Conservation (phyloP, 2,113 vertebrate genomes). For the Odontophorus gujanensis region DNA sequence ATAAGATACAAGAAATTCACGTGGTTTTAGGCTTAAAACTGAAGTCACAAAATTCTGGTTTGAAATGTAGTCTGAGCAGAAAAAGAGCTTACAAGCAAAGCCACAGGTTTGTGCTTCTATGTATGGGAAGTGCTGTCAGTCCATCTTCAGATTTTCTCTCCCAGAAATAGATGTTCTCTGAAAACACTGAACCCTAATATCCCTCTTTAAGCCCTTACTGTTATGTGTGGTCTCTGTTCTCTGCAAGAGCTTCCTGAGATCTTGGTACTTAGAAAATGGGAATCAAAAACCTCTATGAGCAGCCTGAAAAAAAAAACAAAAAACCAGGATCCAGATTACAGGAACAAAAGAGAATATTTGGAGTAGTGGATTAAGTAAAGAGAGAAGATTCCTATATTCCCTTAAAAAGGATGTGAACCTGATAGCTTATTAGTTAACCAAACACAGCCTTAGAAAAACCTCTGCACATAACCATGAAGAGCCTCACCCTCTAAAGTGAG, state of each 20-base stretch:
- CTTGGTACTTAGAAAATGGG: rapidly evolving
- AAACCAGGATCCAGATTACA: neutral
- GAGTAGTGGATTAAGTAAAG: neutral
- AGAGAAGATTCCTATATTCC: neutral
- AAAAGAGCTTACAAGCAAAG: too few relatives aligned
- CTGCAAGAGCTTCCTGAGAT: neutral
- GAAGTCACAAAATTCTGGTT: neutral
- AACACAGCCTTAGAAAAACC: neutral
- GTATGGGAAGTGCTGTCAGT: neutral
- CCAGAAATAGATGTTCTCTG: neutral
- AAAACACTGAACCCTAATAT: neutral
- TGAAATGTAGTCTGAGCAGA: neutral
- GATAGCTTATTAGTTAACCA: neutral
- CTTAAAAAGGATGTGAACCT: neutral
- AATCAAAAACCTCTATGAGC: neutral
- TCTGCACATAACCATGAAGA: neutral
- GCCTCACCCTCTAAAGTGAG: neutral
- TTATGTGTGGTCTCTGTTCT: neutral
- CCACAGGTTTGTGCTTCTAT: neutral
- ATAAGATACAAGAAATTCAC: neutral
- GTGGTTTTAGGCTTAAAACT: neutral
- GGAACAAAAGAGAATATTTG: neutral
- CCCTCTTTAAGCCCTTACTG: neutral
- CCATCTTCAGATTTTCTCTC: neutral
- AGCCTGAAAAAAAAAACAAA: neutral